Conservation (phyloP, 2,797 vertebrate genomes). For the Alosa sapidissima region DNA sequence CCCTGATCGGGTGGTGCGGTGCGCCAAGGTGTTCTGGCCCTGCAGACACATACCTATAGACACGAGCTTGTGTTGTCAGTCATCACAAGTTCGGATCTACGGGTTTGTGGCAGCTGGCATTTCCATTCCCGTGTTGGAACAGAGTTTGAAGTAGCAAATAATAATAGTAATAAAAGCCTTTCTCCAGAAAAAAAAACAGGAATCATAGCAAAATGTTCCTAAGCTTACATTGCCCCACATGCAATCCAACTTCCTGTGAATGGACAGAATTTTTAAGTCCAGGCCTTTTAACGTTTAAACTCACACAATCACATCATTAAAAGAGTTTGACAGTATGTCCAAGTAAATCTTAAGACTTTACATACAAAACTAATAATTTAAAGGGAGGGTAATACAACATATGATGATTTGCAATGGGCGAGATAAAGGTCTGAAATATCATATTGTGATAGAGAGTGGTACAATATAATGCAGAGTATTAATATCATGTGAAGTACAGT, state of each 20-base stretch:
- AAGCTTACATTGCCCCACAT: background rate
- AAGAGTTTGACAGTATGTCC: background rate
- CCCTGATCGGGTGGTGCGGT: background rate
- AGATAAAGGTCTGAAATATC: background rate
- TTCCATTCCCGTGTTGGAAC: constrained; percentile 57
- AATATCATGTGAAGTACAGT: background rate
- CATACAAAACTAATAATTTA: background rate
- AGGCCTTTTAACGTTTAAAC: background rate
- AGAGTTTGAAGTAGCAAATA: constrained; percentile 29
- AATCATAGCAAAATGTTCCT: constrained; percentile 1
- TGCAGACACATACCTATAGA: constrained; percentile 98
- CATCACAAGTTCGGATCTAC: constrained; percentile 99
- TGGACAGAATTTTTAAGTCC: background rate
- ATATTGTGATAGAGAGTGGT: background rate
- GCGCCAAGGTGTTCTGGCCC: constrained; percentile 70
- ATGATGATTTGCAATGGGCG: background rate
- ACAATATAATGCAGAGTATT: background rate
- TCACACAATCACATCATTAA: background rate
- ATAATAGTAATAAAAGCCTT: constrained; percentile 33
- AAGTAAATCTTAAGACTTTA: background rate
- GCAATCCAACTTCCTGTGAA: background rate
- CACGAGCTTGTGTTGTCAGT: constrained; percentile 93
- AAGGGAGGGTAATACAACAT: background rate
- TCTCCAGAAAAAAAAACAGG: background rate
- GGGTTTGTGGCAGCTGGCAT: constrained; percentile 94